Evolutionary conservation across 1,140 invertebrate species (phyloP).

Genomic region (Pogonomyrmex barbatus): DNA sequence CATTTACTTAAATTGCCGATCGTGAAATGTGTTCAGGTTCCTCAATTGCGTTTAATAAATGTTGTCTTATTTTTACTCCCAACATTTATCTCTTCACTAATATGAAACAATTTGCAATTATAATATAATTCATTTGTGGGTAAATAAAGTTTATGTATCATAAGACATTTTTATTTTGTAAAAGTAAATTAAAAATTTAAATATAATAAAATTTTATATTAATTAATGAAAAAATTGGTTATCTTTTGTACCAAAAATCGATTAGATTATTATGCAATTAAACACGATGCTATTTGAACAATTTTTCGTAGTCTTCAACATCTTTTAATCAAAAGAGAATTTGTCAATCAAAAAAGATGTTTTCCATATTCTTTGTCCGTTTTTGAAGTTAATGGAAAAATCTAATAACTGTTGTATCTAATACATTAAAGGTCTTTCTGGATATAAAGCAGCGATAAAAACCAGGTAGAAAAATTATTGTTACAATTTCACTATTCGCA

Average conservation of each 20-base stretch:
- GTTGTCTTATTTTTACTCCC: not conserved
- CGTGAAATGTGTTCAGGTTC: slow-evolving; percentile 21
- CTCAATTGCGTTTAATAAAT: slow-evolving; percentile 33
- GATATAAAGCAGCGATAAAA: not conserved
- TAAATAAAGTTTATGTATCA: not conserved
- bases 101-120: not conserved
- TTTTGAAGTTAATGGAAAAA: not conserved
- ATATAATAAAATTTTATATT: not conserved
- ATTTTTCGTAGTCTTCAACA: not conserved
- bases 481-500: not conserved
- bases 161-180: not conserved
- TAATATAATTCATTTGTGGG: not conserved
- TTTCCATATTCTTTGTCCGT: not conserved
- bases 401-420: slow-evolving; percentile 7
- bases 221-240: not conserved
- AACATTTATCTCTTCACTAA: slow-evolving; percentile 2
- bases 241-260: not conserved
- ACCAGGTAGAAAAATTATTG: slow-evolving; percentile 21
- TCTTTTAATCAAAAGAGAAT: not conserved
- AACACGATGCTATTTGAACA: not conserved
- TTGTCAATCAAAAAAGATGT: not conserved
- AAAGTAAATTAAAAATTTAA: not conserved
- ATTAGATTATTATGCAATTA: not conserved
- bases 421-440: not conserved
- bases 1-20: slow-evolving; percentile 79